Evolutionary conservation across 2,888 invertebrate genomes (phyloP), one percentile per base, ranked within the genome.

Genomic region (Campoletis raptor): DNA sequence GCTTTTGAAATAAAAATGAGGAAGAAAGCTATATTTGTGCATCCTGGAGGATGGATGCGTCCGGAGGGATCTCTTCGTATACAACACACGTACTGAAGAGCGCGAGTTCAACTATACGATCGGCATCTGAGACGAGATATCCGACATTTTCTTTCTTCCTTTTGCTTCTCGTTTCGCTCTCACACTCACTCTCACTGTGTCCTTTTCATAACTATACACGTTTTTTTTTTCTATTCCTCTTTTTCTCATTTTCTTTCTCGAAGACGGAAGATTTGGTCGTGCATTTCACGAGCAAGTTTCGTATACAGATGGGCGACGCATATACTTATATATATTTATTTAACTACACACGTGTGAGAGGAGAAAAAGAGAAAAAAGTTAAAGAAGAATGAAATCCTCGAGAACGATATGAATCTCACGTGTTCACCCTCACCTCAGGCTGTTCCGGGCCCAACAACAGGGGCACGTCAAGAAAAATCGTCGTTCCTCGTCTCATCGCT

Each of bases 261-360:
- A 64, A 83, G 77, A 87, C 73, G 78, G 61, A 79, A 85, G 81
- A 80, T 76, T 85, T 72, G 42, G 24, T 78, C 81, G 74, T 73
- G 78, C 84, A 74, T 83, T 82, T 87, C 83, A 87, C 81, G 76
- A 81, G 86, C 86, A 87, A 80, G 83, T 78, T 81, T 54, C 64
- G 73, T 52, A 61, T 42, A 69, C 48, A 42, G 4, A 45, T 45
- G 45, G 57, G n/a, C 21, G 36, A 80, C 21, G 12, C 5, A 45
- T 15, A 21, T 57, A 21, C 4, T 21, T 37, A 40, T 52, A n/a
- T 24, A 12, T 48, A 8, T 73, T 15, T 64, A 12, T 73, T 15
- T 64, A 12, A 15, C n/a, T 15, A 0, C 8, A 24, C 37, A 12
- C 18, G 40, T 30, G 73, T 66, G 48, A 76, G 67, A 48, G 36